Conservation (phyloP, 2,888 invertebrate species). For the Mythimna vitellina region DNA sequence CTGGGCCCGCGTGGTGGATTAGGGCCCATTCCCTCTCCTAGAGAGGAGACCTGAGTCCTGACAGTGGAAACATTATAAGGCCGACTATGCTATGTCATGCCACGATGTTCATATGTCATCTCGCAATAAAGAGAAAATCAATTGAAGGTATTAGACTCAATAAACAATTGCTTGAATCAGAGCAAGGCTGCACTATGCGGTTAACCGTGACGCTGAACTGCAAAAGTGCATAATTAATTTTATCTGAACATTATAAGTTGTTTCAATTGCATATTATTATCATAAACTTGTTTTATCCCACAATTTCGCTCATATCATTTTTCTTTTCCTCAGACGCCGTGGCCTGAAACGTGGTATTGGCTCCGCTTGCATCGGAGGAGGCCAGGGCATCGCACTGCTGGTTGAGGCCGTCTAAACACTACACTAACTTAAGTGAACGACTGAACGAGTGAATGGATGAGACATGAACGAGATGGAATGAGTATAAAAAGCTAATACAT, state of each 20-base stretch:
- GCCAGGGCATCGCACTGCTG: constrained; percentile 98
- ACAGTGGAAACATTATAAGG: no score
- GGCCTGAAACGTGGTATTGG: constrained; percentile 97
- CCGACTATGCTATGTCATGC: no score
- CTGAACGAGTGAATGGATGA: constrained; percentile 47
- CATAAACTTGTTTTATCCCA: no score
- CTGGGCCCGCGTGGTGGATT: no score
- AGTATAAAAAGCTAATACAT: constrained; percentile 1
- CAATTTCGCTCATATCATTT: neutral
- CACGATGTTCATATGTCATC: no score
- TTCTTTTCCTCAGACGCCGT: constrained; percentile 92
- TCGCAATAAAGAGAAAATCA: neutral
- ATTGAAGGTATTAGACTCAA: neutral
- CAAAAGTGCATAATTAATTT: no score
- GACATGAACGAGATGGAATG: constrained; percentile 30
- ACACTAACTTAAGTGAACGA: constrained; percentile 38
- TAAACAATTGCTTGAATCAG: neutral
- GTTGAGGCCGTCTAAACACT: constrained; percentile 93
- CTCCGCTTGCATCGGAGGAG: constrained; percentile 99
- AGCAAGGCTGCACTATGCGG: neutral
- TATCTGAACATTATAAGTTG: no score
- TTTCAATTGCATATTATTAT: no score
- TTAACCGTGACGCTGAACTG: neutral
- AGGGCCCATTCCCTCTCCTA: no score
- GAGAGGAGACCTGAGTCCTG: no score